Evolutionary conservation across 2,888 invertebrate genomes (phyloP).

Genomic region (Balanococcus diminutus): DNA sequence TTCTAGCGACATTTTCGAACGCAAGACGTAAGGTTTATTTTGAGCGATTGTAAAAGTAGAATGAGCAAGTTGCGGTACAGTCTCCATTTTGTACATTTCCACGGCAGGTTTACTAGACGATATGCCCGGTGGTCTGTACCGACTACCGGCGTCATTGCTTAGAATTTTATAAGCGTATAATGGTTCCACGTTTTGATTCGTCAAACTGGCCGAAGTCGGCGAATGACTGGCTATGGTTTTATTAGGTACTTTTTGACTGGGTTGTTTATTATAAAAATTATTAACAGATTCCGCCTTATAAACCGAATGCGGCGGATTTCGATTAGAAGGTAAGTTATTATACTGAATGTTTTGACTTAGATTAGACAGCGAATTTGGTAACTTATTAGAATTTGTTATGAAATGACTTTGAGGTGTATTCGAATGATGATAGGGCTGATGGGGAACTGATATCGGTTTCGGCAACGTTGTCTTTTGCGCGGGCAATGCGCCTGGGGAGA

Average conservation of each 20-base stretch:
- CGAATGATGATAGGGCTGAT: neutral
- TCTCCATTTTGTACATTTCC: constrained; percentile 35
- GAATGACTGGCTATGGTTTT: neutral
- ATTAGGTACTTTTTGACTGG: constrained; percentile 45
- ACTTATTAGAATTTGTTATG: constrained; percentile 42
- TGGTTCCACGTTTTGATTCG: constrained; percentile 2
- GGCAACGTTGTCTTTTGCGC: neutral
- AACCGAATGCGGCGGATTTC: constrained; percentile 22
- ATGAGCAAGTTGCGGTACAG: constrained; percentile 52
- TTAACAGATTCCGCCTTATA: constrained; percentile 17
- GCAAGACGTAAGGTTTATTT: constrained; percentile 45
- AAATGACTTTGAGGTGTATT: constrained; percentile 13
- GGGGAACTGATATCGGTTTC: neutral
- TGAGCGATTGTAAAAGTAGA: constrained; percentile 46
- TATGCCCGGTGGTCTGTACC: constrained; percentile 19
- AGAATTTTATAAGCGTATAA: constrained; percentile 35
- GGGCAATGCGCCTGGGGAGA: neutral
- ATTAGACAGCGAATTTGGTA: constrained; percentile 52
- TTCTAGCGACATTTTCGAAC: neutral
- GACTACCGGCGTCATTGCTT: neutral
- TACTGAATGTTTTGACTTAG: constrained; percentile 51
- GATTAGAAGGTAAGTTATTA: constrained; percentile 43
- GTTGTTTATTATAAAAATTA: constrained; percentile 27
- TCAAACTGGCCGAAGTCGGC: neutral
- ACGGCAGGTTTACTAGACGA: neutral